Evolutionary conservation across 2,888 invertebrate species (phyloP).

Genomic region (Liposcelis brunnea): DNA sequence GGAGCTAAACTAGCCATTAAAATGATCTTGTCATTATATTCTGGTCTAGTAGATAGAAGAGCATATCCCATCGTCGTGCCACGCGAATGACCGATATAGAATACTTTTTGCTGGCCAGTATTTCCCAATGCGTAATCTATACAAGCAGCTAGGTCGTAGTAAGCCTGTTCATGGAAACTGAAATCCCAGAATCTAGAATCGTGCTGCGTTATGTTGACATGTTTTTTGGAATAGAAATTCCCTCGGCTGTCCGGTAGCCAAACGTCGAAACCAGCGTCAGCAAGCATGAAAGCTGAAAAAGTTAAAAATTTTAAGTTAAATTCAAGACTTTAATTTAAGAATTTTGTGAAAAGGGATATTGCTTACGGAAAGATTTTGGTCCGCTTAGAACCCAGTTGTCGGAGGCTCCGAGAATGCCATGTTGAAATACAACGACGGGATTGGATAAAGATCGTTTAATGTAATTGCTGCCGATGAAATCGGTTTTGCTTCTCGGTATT

Average conservation of each 20-base stretch:
- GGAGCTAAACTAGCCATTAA: slow-evolving; percentile 19
- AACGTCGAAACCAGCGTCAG: slow-evolving; percentile 5
- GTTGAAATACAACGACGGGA: background rate
- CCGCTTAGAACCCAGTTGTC: slow-evolving; percentile 3
- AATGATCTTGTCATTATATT: slow-evolving; percentile 19
- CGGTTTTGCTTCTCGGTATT: slow-evolving; percentile 21
- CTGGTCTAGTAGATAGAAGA: slow-evolving; percentile 16
- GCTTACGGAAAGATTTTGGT: background rate
- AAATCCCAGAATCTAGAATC: slow-evolving; percentile 3
- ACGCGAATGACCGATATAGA: slow-evolving; percentile 35
- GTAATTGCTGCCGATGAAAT: too few relatives aligned
- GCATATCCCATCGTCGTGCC: slow-evolving; percentile 23
- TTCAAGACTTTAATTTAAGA: background rate
- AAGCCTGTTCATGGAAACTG: background rate
- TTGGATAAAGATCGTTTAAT: background rate
- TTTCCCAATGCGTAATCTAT: slow-evolving; percentile 4
- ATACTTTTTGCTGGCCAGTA: slow-evolving; percentile 26
- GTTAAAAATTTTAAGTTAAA: too few relatives aligned
- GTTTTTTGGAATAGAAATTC: background rate
- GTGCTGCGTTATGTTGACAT: background rate
- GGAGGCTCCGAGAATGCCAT: background rate
- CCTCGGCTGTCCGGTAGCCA: background rate
- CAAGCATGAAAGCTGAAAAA: slow-evolving; percentile 3
- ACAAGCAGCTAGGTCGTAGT: background rate
- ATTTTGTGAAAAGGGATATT: too few relatives aligned